Base-by-base conservation (phyloP, 2,888 invertebrate genomes). In the Eupithecia subumbrata region DNA sequence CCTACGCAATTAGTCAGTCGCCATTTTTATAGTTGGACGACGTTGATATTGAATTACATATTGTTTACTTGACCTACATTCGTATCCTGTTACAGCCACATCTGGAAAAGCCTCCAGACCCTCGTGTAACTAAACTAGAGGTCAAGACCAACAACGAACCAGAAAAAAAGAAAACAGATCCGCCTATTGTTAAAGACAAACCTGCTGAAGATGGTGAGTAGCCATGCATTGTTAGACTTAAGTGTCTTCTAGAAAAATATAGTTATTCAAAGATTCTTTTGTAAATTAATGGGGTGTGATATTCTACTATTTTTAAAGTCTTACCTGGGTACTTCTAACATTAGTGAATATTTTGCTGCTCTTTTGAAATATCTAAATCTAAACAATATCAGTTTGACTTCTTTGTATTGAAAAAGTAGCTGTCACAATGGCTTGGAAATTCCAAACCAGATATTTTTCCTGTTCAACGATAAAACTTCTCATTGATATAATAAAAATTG, bases 161-260 rank as follows among this genome's bases (percentile, higher is more conserved):
- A 72, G 84, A 79, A 48, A 89, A 88, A 82, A 91, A 91, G 82
- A 92, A 90, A 80, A 88, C 88, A 78, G 89, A 89, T 75, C 86
- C 85, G 78, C 85, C 89, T 81, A 89, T 87, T 84, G 83, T 84
- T 81, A 84, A 89, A 84, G 87, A 88, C 75, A 90, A 89, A 85
- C 86, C 85, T 80, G 86, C 92, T 84, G 92, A 94, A 83, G 87
- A 89, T 90, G 94, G 94, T 93, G 86, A 86, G 82, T 82, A 11
- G n/a, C 25, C 30, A 66, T 60, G n/a, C 30, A 25, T 25, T 25
- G 22, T 37, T 56, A 22, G 48, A 60, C 11, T 0, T 22, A 14
- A 37, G 14, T 18, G n/a, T 18, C 67, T 48, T 40, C 40, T 74
- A 72, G 45, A 52, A 37, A 3, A 67, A 9, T 30, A 34, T 18